Percentiles rank a stretch among this genome's conserved stretches.
Conservation (phyloP, 2,888 invertebrate species). For the Ischnura elegans region DNA sequence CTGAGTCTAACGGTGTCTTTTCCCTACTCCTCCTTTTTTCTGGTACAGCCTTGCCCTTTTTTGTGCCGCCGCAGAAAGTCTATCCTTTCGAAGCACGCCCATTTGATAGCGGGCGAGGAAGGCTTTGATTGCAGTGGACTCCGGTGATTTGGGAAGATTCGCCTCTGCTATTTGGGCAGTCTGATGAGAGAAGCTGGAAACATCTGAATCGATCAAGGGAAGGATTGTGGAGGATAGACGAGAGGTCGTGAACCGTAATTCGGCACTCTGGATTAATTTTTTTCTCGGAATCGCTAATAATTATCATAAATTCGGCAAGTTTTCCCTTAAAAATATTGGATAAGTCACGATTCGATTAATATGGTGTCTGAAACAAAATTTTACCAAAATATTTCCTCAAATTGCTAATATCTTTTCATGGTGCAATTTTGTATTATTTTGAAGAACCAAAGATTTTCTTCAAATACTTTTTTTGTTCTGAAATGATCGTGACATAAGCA, state of each 20-base stretch:
- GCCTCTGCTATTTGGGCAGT: not conserved
- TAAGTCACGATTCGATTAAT: too few species aligned
- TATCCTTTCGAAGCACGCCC: not conserved
- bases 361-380: too few species aligned
- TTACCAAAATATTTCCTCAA: too few species aligned
- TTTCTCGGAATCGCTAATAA: too few species aligned
- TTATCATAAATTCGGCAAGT: too few species aligned
- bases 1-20: not conserved
- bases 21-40: not conserved
- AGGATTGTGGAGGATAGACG: not conserved
- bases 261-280: too few species aligned
- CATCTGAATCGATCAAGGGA: not conserved
- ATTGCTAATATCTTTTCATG: too few species aligned
- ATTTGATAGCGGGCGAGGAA: conserved; percentile 26
- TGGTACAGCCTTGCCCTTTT: not conserved
- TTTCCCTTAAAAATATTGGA: too few species aligned
- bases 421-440: too few species aligned
- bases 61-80: not conserved
- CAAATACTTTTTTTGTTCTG: too few species aligned
- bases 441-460: too few species aligned
- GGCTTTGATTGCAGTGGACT: conserved; percentile 57
- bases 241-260: not conserved
- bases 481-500: too few species aligned
- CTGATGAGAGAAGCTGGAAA: not conserved
- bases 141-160: conserved; percentile 37